Evolutionary conservation across 2,888 invertebrate species (phyloP).

Genomic region (Disparrhopalites patrizii): DNA sequence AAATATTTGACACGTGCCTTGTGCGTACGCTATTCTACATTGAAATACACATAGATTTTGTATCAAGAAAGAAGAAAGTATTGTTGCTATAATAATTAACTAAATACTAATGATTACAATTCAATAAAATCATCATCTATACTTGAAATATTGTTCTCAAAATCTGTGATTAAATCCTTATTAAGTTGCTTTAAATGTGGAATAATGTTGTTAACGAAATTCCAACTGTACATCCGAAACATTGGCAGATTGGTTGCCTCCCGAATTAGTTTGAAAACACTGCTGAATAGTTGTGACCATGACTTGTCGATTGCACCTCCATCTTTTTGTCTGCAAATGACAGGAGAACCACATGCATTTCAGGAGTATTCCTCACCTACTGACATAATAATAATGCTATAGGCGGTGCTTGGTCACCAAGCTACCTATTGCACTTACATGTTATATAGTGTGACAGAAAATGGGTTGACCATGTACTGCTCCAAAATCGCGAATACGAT

Average conservation of each 20-base stretch:
- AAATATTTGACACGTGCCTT: slow-evolving; percentile 6
- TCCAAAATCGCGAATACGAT: slow-evolving; percentile 21
- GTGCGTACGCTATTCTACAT: too few relatives aligned
- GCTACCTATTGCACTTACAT: slow-evolving; percentile 23
- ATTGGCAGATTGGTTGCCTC: slow-evolving; percentile 22
- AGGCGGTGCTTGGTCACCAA: too few relatives aligned
- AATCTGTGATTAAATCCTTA: slow-evolving; percentile 16
- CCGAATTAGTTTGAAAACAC: slow-evolving; percentile 21
- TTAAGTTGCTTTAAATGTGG: slow-evolving; percentile 23
- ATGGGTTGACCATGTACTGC: slow-evolving; percentile 19
- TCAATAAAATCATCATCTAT: slow-evolving; percentile 29
- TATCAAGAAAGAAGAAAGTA: background rate
- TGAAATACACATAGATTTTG: too few relatives aligned
- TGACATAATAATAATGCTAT: too few relatives aligned
- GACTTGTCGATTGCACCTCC: slow-evolving; percentile 17
- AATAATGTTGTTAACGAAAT: slow-evolving; percentile 27
- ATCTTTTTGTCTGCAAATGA: slow-evolving; percentile 17
- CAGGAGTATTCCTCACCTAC: too few relatives aligned
- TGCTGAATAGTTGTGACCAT: slow-evolving; percentile 16
- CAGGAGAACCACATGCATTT: background rate
- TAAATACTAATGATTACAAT: too few relatives aligned
- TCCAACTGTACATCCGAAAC: slow-evolving; percentile 28
- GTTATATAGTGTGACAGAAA: slow-evolving; percentile 10
- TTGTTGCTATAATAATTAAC: background rate
- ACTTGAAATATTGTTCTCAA: slow-evolving; percentile 15